Conservation (phyloP, 2,888 invertebrate species). For the Hanleya hanleyi region DNA sequence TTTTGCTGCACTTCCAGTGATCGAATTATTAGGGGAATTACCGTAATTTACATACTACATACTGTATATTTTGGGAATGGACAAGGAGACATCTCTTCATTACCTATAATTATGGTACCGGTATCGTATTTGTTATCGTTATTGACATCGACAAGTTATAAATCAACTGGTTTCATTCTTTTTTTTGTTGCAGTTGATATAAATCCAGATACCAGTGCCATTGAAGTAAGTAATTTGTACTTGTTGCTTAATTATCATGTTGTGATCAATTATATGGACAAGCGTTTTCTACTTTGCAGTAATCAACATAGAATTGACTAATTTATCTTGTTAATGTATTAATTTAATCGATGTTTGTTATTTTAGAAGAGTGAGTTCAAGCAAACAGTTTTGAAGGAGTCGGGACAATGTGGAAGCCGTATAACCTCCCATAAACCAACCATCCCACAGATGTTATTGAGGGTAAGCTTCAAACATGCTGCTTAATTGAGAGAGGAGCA, state of each 20-base stretch:
- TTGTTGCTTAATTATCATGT: not conserved
- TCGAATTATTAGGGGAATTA: no score
- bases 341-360: not conserved
- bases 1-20: no score
- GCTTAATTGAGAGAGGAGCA: no score
- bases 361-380: slow-evolving; percentile 53
- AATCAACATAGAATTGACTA: not conserved
- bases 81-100: not conserved
- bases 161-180: not conserved
- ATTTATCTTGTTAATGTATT: not conserved
- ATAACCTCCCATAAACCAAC: no score
- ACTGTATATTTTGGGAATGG: no score
- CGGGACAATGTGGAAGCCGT: slow-evolving; percentile 40
- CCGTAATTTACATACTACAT: no score
- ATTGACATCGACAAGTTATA: no score
- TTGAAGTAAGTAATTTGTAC: slow-evolving; percentile 38
- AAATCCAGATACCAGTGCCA: slow-evolving; percentile 45
- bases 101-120: no score
- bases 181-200: slow-evolving; percentile 32
- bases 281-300: no score
- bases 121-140: no score
- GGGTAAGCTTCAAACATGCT: no score
- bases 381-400: slow-evolving; percentile 47
- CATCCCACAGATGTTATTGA: not conserved
- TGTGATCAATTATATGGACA: no score